Base-by-base conservation (phyloP, 2,113 vertebrate genomes). In the Ctenodactylus gundi region DNA sequence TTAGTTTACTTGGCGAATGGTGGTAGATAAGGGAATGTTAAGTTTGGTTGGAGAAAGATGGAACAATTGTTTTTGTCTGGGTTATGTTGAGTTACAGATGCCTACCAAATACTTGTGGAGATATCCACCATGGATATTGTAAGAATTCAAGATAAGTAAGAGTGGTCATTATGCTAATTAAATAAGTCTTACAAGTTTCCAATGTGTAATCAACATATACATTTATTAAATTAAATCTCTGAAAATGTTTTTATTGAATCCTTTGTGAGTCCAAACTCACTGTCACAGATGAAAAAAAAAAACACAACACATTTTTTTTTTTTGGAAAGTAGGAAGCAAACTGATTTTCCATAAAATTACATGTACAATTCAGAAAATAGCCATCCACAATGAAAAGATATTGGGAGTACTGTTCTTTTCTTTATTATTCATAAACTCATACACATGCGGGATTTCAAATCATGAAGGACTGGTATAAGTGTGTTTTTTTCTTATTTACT, bases 291-390 rank as follows among this genome's bases (percentile, higher is more conserved):
- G n/a, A 55, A 49, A 49, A 94, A 95, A 95, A 81, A 94, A 95
- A 95, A 81, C 3, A 91, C 44, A 96, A 93, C n/a, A 70, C 88
- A 93, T 85, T 93, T 90, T 84, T 87, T 68, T 93, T 95, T 53
- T n/a, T n/a, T n/a, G n/a, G 65, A 94, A 95, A 87, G 58, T 75
- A 96, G 85, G 60, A 75, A 96, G 57, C 7, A 95, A 90, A 81
- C 9, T 86, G 51, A 96, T 94, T 91, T 93, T 44, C 90, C 72
- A 85, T 53, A 41, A 87, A 95, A 95, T 10, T 2, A 44, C 53
- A 92, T 77, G 60, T 88, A 85, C 36, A 82, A 36, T 90, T 67
- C 57, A 92, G 31, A 25, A 85, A 81, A 95, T n/a, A 94, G 49
- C 29, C 57, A 92, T 96, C 13, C 51, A 78, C 44, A 88, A 46